Evolutionary conservation across 1,140 invertebrate species (phyloP).

Genomic region (Drosophila bocki): DNA sequence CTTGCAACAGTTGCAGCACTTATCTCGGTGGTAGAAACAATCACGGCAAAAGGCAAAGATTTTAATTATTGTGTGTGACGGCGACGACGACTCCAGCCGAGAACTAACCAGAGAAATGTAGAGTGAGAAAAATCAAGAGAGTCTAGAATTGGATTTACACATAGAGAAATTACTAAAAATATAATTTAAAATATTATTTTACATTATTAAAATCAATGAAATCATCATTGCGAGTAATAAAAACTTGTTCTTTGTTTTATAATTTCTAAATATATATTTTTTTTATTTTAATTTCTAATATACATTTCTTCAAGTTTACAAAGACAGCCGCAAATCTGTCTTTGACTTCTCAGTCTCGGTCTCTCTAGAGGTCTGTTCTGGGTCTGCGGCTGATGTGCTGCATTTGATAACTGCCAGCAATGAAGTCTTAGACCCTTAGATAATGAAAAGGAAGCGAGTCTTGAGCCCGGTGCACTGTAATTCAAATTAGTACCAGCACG

Average conservation of each 20-base stretch:
- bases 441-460: slow-evolving; percentile 73
- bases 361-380: slow-evolving; percentile 8
- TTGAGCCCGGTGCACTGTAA: slow-evolving; percentile 44
- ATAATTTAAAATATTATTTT: no score
- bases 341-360: slow-evolving; percentile 14
- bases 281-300: no score
- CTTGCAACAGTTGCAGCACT: slow-evolving; percentile 52
- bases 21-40: slow-evolving; percentile 70
- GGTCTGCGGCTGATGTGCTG: slow-evolving; percentile 57
- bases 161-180: background rate
- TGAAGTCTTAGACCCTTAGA: slow-evolving; percentile 74
- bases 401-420: slow-evolving; percentile 80
- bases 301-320: background rate
- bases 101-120: slow-evolving; percentile 17
- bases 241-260: no score
- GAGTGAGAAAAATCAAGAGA: slow-evolving; percentile 20
- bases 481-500: slow-evolving; percentile 71
- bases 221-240: no score
- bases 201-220: no score
- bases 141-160: slow-evolving; percentile 34
- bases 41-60: slow-evolving; percentile 63
- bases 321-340: slow-evolving; percentile 13
- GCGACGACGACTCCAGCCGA: slow-evolving; percentile 42
- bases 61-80: slow-evolving; percentile 81
- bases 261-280: no score